Evolutionary conservation across 2,797 vertebrate genomes (phyloP).

Genomic region (Acanthurus leucopareius): DNA sequence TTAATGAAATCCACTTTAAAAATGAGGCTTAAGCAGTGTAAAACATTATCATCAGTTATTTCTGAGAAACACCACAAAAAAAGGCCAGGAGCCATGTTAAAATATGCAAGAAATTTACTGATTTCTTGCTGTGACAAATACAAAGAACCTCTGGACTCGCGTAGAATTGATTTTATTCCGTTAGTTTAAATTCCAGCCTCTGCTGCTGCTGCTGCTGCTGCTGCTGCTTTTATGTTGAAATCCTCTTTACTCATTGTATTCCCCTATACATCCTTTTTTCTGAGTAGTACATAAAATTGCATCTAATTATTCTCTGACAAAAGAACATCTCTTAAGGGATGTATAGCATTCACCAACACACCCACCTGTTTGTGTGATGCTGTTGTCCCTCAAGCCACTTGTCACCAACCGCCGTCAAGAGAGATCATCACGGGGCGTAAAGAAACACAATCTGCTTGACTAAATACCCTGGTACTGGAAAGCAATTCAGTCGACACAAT

Average conservation of each 20-base stretch:
- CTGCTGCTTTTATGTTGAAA: conserved; percentile 15
- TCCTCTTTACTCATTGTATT: conserved; percentile 9
- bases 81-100: not conserved
- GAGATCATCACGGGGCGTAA: conserved; percentile 57
- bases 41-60: not conserved
- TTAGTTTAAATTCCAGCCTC: conserved; percentile 15
- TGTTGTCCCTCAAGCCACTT: conserved; percentile 50
- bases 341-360: conserved; percentile 39
- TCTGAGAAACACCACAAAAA: not conserved
- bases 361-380: conserved; percentile 77
- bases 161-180: conserved; percentile 17
- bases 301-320: conserved; percentile 32
- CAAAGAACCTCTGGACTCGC: conserved; percentile 36
- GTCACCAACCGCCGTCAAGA: conserved; percentile 50
- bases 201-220: not conserved
- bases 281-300: conserved; percentile 23
- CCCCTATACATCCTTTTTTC: not conserved
- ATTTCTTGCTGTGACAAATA: conserved; percentile 40
- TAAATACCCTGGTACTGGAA: conserved; percentile 69
- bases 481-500: conserved; percentile 67
- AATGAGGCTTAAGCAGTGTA: not conserved
- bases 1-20: conserved; percentile 17
- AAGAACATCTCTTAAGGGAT: conserved; percentile 4
- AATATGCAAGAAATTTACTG: conserved; percentile 20
- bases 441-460: conserved; percentile 74